These are phyloP conservation scores for Stichodactyla mertensii DNA, from an alignment of 64 coral and sea anemone genomes.

Conservation along the genomic window DNA sequence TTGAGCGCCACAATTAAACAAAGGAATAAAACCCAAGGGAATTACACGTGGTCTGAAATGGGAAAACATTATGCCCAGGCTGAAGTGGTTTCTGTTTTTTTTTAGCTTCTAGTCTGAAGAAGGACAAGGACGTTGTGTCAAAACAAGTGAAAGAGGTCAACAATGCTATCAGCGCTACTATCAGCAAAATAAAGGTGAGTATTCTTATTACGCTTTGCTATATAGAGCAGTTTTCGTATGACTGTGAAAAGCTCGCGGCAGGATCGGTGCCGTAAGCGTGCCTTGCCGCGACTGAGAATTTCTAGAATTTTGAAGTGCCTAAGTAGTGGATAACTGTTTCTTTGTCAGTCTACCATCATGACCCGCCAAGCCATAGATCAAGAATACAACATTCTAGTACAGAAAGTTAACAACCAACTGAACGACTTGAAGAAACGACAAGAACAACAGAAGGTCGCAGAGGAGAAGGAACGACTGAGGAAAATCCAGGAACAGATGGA, in stretches of 20 bases:
- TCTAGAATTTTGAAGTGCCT: too few species aligned
- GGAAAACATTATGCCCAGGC: not conserved
- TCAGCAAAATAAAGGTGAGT: conserved; percentile 51
- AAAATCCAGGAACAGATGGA: conserved; percentile 99
- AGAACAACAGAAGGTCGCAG: conserved; percentile 80
- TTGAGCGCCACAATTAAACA: too few species aligned
- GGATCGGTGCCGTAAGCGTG: not conserved
- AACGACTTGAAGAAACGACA: conserved; percentile 74
- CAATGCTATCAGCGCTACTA: conserved; percentile 17
- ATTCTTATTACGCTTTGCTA: not conserved
- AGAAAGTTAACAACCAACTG: conserved; percentile 65
- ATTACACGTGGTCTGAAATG: too few species aligned
- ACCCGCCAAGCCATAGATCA: conserved; percentile 60
- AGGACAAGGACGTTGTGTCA: conserved; percentile 31
- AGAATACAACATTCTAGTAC: conserved; percentile 54
- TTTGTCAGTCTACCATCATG: conserved; percentile 54
- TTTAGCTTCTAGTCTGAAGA: conserved; percentile 33
- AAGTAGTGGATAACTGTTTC: not conserved
- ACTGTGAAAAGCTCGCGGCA: too few species aligned
- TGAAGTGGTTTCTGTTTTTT: not conserved
- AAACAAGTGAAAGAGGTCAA: conserved; percentile 39
- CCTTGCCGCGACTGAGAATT: too few species aligned
- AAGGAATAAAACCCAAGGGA: too few species aligned
- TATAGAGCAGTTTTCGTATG: too few species aligned
- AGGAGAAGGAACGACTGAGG: conserved; percentile 79